A percentile compares a stretch with the other conserved stretches of the same genome.
These are phyloP conservation scores for Cantharis rustica DNA, from an alignment of 2,888 invertebrate species.

Conservation along the genomic window DNA sequence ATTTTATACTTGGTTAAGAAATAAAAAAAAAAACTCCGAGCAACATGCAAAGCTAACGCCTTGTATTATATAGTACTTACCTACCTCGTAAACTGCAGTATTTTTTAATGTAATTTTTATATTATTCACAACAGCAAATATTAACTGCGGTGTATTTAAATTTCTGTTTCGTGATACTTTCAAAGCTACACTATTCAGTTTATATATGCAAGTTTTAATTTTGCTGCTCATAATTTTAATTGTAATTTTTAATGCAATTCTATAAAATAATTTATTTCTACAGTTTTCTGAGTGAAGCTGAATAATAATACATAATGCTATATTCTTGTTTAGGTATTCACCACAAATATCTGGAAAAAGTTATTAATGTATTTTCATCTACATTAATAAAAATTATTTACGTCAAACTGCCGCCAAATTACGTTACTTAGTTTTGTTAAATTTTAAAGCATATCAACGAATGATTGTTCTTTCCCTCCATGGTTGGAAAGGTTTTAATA, in stretches of 20 bases:
- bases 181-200: background rate
- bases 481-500: background rate
- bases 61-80: no score
- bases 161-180: background rate
- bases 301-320: background rate
- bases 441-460: background rate
- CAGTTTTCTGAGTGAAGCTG: background rate
- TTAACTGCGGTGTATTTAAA: background rate
- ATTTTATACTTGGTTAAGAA: no score
- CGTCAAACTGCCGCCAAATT: background rate
- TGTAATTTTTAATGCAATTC: background rate
- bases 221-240: background rate
- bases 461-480: background rate
- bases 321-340: background rate
- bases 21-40: no score
- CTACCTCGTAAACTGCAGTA: background rate
- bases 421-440: background rate
- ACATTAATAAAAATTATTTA: background rate
- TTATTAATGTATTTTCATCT: background rate
- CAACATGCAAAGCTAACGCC: no score
- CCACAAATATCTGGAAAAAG: background rate
- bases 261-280: background rate
- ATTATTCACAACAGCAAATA: background rate
- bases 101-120: background rate
- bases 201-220: background rate